Evolutionary conservation across 2,113 vertebrate genomes (phyloP), one percentile per base, ranked within the genome.

Genomic region (Callorhinus ursinus): DNA sequence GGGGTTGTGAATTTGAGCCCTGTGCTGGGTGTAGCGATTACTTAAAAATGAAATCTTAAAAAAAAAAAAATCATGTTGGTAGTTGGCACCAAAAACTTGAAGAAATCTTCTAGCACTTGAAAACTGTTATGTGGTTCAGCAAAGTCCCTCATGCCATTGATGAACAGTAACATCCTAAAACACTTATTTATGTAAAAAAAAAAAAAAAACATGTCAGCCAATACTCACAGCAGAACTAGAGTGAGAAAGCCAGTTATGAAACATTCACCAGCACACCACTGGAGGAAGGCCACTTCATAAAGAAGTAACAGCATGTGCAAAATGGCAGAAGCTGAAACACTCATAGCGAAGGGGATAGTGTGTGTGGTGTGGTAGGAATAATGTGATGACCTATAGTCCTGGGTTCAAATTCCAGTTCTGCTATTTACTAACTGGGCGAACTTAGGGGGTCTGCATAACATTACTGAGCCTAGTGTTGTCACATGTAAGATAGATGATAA

Each of bases 71-170:
- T 36, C 19, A 36, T 42, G 18, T 79, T n/a, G 28, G 77, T 51
- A 72, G 24, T 28, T 92, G 11, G 85, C 22, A 42, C 51, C 24
- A 51, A 31, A 79, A 55, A 71, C 46, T n/a, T n/a, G 19, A 92
- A 57, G n/a, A 55, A 95, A 61, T 96, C 42, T 71, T 55, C 49
- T 21, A 93, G n/a, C 39, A 80, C n/a, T 61, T 87, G 57, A 67
- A 97, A 96, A 80, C 14, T 82, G 77, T 82, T 88, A 65, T 65
- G 36, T 74, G 33, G 85, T 55, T 94, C 71, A 89, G 72, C 83
- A 81, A 91, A 69, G 55, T 51, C 22, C 26, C 13, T 97, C 90
- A 7, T 12, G 24, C 81, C n/a, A 42, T 0, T 49, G 31, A 74
- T 46, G 67, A 74, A 71, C 63, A 86, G 74, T 82, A 72, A 81